Base-by-base conservation (phyloP, 2,797 vertebrate species). In the Hoplostethus mediterraneus region DNA sequence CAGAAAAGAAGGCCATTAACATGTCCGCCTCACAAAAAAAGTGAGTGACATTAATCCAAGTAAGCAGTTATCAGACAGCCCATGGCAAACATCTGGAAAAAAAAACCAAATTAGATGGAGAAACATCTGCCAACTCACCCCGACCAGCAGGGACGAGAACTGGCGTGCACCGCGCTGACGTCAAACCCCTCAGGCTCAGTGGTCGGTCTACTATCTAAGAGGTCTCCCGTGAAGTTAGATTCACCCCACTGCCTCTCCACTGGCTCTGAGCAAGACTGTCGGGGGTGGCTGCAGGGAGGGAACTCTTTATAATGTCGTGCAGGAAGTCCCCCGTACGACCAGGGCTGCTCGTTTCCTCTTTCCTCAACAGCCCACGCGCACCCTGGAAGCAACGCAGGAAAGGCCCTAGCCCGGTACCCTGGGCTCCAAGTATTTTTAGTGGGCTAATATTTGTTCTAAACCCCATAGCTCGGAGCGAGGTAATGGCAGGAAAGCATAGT, bases 71-170 rank as follows among this genome's bases (percentile, higher is more conserved):
- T 56, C 5, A 40, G 6, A 17, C 1, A 42, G 38, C 38, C 8
- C 38, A 42, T 2, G 25, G 12, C n/a, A 53, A 28, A 11, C 49
- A 54, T 5, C 52, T 30, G 25, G 6, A 40, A 28, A 36, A 38
- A 33, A 21, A 21, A 21, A 21, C 1, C 21, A 2, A 30, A 40
- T 40, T 13, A 79, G 16, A 53, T 13, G 17, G 2, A 59, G 0
- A 52, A 63, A 3, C 0, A 1, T 38, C 54, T 28, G 31, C 25
- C 13, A 49, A 92, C 95, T 95, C 75, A 96, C 95, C 95, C 95
- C 90, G 95, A 94, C 95, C 95, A 95, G 95, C 95, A 95, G 95
- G 95, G 95, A 96, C 94, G 94, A 94, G 93, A 95, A 86, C 67
- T 74, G 57, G 36, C 42, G 73, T 63, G 56, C 79, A 38, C 81